Evolutionary conservation across 64 coral and sea anemone genomes (phyloP).

Genomic region (Exaiptasia diaphana): DNA sequence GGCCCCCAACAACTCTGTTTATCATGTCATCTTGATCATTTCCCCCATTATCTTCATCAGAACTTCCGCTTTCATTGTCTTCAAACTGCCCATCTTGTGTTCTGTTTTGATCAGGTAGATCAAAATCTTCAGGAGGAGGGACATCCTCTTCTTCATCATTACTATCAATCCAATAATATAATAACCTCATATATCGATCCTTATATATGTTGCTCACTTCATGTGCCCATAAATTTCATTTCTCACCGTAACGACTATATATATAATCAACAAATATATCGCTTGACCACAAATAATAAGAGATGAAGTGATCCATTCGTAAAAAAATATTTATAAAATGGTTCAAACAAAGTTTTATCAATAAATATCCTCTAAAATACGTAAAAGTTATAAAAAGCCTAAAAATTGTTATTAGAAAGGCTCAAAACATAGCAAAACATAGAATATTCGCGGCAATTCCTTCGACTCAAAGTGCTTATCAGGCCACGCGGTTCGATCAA

Average conservation of each 20-base stretch:
- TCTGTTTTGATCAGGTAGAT: not conserved
- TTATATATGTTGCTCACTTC: too few species aligned
- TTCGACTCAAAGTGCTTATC: not conserved
- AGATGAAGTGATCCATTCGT: not conserved
- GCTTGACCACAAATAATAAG: not conserved
- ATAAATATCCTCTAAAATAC: not conserved
- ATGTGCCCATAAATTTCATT: too few species aligned
- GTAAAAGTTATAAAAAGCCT: not conserved
- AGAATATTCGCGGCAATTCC: not conserved
- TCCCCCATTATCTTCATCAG: not conserved
- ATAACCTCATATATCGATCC: too few species aligned
- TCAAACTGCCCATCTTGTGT: not conserved
- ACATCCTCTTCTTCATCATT: not conserved
- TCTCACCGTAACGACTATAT: too few species aligned
- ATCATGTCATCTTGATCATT: not conserved
- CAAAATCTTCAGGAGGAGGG: not conserved
- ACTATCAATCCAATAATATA: too few species aligned
- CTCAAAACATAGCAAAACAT: not conserved
- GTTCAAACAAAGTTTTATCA: not conserved
- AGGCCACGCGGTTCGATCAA: not conserved
- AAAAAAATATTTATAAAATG: not conserved
- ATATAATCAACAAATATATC: too few species aligned
- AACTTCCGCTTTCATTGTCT: not conserved
- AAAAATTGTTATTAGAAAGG: not conserved
- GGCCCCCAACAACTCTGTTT: not conserved